phyloP scores from a whole-genome alignment of 2,797 vertebrate genomes.

The Chromobotia macracanthus region DNA sequence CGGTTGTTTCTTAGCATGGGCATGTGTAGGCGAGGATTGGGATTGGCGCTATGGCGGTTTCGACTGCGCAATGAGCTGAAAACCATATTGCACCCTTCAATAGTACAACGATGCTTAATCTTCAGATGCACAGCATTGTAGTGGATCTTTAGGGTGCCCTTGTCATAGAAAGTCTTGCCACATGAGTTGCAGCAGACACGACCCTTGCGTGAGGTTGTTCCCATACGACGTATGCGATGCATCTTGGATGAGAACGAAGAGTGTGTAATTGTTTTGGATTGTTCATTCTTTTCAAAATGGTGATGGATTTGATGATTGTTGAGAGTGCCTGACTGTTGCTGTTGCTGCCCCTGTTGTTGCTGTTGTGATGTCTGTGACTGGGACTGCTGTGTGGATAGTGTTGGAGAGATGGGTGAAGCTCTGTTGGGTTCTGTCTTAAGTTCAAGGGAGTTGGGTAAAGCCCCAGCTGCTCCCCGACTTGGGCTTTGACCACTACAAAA shows the following conservation, averaged over 20 bases:
- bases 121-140: conserved; percentile 96
- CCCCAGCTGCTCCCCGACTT: conserved; percentile 84
- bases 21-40: conserved; percentile 92
- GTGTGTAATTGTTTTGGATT: conserved; percentile 83
- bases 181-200: conserved; percentile 98
- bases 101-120: conserved; percentile 94
- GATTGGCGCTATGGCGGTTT: conserved; percentile 95
- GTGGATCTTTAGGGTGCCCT: conserved; percentile 97
- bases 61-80: conserved; percentile 94
- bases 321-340: conserved; percentile 66
- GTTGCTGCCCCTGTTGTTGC: conserved; percentile 67
- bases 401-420: conserved; percentile 89
- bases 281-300: conserved; percentile 81
- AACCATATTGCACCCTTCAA: conserved; percentile 92
- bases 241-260: conserved; percentile 96
- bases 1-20: conserved; percentile 94
- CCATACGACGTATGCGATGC: conserved; percentile 97
- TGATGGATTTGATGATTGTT: conserved; percentile 78
- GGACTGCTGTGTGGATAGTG: conserved; percentile 78
- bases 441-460: conserved; percentile 89
- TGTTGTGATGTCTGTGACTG: conserved; percentile 72
- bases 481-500: conserved; percentile 89
- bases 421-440: conserved; percentile 94
- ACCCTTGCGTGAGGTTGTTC: conserved; percentile 92
- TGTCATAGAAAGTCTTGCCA: conserved; percentile 91